Conservation (phyloP, 2,888 invertebrate genomes). For the Rugalucina vietnamica region DNA sequence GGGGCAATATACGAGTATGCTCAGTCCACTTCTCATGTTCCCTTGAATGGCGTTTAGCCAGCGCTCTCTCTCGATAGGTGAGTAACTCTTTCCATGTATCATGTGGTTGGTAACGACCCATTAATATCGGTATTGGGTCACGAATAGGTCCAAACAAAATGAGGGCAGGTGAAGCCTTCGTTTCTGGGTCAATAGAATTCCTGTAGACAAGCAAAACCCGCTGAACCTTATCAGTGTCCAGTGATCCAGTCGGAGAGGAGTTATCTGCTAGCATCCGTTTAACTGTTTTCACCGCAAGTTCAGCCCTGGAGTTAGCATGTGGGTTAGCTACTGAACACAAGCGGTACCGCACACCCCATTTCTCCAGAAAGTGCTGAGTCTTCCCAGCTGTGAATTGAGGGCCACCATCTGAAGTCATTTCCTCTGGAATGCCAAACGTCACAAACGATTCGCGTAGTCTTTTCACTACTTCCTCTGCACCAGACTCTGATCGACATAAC, state of each 20-base stretch:
- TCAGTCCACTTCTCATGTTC: conserved; percentile 46
- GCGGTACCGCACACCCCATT: conserved; percentile 54
- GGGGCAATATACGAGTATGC: conserved; percentile 41
- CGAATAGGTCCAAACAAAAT: conserved; percentile 59
- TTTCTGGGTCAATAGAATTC: conserved; percentile 56
- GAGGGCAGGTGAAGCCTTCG: conserved; percentile 62
- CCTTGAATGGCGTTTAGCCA: conserved; percentile 41
- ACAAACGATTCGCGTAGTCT: conserved; percentile 50
- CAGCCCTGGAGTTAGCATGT: conserved; percentile 58
- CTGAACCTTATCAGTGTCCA: conserved; percentile 54
- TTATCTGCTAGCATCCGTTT: conserved; percentile 63
- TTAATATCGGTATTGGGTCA: conserved; percentile 52
- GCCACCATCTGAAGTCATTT: conserved; percentile 58
- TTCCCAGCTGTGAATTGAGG: conserved; percentile 55
- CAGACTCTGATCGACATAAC: conserved; percentile 38
- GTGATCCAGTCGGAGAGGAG: conserved; percentile 33
- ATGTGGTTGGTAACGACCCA: conserved; percentile 50
- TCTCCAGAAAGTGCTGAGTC: conserved; percentile 50
- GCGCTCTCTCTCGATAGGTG: conserved; percentile 37
- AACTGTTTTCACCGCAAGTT: conserved; percentile 58
- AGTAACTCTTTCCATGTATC: conserved; percentile 48
- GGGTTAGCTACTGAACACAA: conserved; percentile 58
- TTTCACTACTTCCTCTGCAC: conserved; percentile 51
- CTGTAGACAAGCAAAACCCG: conserved; percentile 55
- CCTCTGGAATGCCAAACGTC: conserved; percentile 63